Evolutionary conservation across 2,797 vertebrate genomes (phyloP).

Genomic region (Eupleurogrammus muticus): DNA sequence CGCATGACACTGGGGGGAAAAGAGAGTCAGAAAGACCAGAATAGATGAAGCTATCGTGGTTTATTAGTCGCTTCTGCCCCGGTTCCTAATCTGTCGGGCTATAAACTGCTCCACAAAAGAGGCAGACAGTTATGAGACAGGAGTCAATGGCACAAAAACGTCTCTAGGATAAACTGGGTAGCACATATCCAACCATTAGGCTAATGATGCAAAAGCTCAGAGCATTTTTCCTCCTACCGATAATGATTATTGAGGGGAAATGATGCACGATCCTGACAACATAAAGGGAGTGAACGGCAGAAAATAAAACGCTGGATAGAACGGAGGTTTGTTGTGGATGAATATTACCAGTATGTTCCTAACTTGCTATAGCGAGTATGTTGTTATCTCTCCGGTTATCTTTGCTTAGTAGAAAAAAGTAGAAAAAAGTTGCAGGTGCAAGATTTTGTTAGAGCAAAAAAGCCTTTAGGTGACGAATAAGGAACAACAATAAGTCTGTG

Average conservation of each 20-base stretch:
- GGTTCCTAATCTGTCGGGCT: neutral
- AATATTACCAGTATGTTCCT: no score
- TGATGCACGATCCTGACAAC: neutral
- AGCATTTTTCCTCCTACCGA: neutral
- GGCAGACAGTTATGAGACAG: neutral
- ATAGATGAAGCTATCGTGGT: neutral
- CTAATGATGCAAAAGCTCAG: neutral
- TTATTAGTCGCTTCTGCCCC: neutral
- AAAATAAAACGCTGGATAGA: neutral
- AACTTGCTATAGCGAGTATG: neutral
- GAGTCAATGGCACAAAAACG: neutral
- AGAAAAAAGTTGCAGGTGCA: no score
- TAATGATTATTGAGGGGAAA: neutral
- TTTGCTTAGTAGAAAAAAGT: no score
- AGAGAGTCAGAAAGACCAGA: neutral
- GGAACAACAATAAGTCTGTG: no score
- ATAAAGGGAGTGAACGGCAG: neutral
- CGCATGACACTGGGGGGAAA: neutral
- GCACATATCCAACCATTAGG: neutral
- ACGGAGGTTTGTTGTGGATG: neutral
- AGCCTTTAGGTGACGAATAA: no score
- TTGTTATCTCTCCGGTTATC: no score
- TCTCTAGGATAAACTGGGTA: neutral
- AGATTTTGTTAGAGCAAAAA: no score
- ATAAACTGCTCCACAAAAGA: conserved; percentile 2